Conservation (phyloP, 2,888 invertebrate genomes). For the Andricus quercusramuli region DNA sequence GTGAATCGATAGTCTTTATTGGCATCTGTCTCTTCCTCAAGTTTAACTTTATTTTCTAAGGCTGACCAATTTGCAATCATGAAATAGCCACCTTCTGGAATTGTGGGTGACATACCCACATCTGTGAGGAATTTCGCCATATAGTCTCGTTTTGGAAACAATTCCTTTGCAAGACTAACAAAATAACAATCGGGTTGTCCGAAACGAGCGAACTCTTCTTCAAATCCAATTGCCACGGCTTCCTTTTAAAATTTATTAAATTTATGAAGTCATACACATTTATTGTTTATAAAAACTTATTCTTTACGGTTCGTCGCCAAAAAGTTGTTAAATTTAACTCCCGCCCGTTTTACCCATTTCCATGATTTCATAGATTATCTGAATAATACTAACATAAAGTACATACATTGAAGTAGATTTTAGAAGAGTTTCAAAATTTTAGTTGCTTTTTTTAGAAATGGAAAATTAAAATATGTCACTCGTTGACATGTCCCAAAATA, state of each 20-base stretch:
- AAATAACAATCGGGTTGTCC: conserved; percentile 91
- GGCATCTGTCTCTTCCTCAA: conserved; percentile 85
- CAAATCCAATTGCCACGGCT: conserved; percentile 94
- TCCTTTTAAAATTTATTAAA: conserved; percentile 82
- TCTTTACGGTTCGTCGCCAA: no score
- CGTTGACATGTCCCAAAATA: no score
- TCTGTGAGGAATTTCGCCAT: conserved; percentile 87
- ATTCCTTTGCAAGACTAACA: conserved; percentile 85
- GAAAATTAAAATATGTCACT: no score
- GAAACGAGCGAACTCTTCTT: conserved; percentile 87
- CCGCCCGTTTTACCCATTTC: no score
- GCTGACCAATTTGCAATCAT: conserved; percentile 95
- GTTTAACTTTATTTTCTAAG: conserved; percentile 85
- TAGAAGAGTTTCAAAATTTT: no score
- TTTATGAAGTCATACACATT: background rate
- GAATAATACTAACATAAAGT: no score
- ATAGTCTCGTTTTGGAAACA: conserved; percentile 89
- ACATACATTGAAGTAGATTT: no score
- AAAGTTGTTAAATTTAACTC: no score
- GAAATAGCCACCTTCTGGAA: conserved; percentile 99
- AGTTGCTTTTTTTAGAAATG: no score
- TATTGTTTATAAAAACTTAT: no score
- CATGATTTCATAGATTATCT: no score
- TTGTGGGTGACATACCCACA: conserved; percentile 92
- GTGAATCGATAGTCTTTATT: conserved; percentile 95